Evolutionary conservation across 2,113 vertebrate genomes (phyloP), one percentile per base, ranked within the genome.

Genomic region (Thomomys bottae): DNA sequence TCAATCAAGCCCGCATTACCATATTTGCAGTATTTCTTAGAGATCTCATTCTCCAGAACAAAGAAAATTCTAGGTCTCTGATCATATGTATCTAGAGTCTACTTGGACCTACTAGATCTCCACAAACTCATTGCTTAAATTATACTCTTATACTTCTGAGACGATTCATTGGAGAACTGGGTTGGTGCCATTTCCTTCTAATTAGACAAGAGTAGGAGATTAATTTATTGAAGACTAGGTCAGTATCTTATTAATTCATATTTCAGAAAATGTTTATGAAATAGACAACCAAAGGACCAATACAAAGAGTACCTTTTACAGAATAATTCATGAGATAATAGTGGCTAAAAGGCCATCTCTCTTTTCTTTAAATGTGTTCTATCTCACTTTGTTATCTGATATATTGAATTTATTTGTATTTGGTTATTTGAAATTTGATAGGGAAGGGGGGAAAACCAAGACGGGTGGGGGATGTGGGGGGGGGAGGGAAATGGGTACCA

Each of bases 291-390:
- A 79, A 77, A 81, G 72, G 77, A 75, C 63, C 79, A 63, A 76
- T 42, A 64, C 9, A 68, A 36, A 76, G 23, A 14, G 40, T 70
- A 4, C 49, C 84, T 77, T 68, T 81, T 81, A 32, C 24, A 80
- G 70, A 94, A 94, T 90, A 90, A 91, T 81, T 86, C 80, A 77
- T 66, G 20, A 91, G 73, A 28, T 71, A 34, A 15, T 78, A 64
- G 61, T 89, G 59, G 28, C 64, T 87, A 86, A 93, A 88, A 45
- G 73, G 59, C 73, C 64, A 87, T 87, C 49, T 87, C 34, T 71
- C 78, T 80, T 81, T 84, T 92, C 40, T 3, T 2, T 87, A 88
- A 96, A 86, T 78, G 87, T 81, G 34, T 93, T 88, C 72, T n/a
- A n/a, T n/a, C n/a, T n/a, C n/a, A n/a, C n/a, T n/a, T n/a, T n/a